Evolutionary conservation across 1,140 invertebrate genomes (phyloP), one percentile per base, ranked within the genome.

Genomic region (Drosophila parabipectinata): DNA sequence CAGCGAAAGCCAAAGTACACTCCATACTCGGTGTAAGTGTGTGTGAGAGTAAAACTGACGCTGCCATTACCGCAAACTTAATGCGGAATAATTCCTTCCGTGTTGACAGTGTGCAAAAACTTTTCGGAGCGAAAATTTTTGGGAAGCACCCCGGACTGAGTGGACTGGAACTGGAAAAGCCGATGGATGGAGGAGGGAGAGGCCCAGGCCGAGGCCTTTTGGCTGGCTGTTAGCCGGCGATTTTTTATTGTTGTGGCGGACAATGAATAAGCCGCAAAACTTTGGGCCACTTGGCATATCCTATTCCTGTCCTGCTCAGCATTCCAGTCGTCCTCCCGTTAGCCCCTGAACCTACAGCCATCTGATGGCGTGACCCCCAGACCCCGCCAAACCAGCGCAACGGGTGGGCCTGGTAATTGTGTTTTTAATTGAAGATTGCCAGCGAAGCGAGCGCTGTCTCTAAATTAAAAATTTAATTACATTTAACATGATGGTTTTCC

Each of bases 401-500:
- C 73, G 63, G 68, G 81, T 21, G 81, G 72, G 26, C 45, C 62
- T 74, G 73, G 78, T 85, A 85, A 85, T 85, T 85, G 82, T 85
- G 78, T 80, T 85, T 84, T 84, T 84, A 84, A 87, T 84, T 84
- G 81, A 84, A 84, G 82, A 84, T 79, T 84, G 81, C 62, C 81
- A 87, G 53, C 73, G 80, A 72, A 58, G 60, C 64, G 59, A 37
- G 48, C 77, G 56, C 54, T 81, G 71, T 56, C 60, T 82, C 72
- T 79, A 88, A 88, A 88, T 88, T 89, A 88, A 77, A 88, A 88
- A 88, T 88, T 76, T 88, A 88, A 88, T 88, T 88, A 88, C 84
- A 88, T 83, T 88, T 83, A 83, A 79, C 76, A 88, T 77, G 79
- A 77, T 79, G 79, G 78, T 88, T 75, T 85, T 82, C 63, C 66